These are phyloP conservation scores for Nemopilema nomurai DNA, from an alignment of 30 jellyfish, hydroid and myxozoan genomes.

Conservation along the genomic window DNA sequence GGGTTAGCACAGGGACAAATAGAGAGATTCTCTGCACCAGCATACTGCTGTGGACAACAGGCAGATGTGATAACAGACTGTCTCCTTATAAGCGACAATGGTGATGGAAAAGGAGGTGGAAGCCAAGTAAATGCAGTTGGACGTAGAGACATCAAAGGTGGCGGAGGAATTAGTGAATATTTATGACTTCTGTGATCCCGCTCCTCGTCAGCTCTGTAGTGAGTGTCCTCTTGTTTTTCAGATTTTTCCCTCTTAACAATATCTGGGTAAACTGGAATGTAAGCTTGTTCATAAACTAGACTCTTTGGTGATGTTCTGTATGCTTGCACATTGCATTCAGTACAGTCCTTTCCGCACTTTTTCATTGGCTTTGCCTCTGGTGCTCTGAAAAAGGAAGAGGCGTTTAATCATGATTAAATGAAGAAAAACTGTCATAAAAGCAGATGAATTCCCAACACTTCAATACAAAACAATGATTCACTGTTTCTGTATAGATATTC, in stretches of 20 bases:
- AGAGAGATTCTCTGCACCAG: conserved; percentile 50
- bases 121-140: conserved; percentile 63
- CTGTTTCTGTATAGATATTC: too few species aligned
- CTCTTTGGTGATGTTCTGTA: conserved; percentile 44
- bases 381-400: conserved; percentile 23
- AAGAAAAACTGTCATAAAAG: not conserved
- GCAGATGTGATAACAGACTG: conserved; percentile 88
- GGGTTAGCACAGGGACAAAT: conserved; percentile 76
- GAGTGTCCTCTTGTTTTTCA: conserved; percentile 41
- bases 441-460: not conserved
- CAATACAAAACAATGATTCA: too few species aligned
- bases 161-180: conserved; percentile 68
- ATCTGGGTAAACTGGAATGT: conserved; percentile 46
- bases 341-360: conserved; percentile 46
- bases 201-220: conserved; percentile 30
- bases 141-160: conserved; percentile 71
- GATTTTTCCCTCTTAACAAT: conserved; percentile 31
- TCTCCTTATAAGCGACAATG: conserved; percentile 67
- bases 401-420: not conserved
- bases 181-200: conserved; percentile 53
- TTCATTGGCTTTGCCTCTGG: conserved; percentile 18
- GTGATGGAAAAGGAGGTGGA: conserved; percentile 67
- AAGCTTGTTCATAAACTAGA: conserved; percentile 13
- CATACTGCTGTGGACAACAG: conserved; percentile 59
- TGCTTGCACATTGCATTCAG: conserved; percentile 48